Evolutionary conservation across 2,113 vertebrate species (phyloP).

Genomic region (Dicerorhinus sumatrensis): DNA sequence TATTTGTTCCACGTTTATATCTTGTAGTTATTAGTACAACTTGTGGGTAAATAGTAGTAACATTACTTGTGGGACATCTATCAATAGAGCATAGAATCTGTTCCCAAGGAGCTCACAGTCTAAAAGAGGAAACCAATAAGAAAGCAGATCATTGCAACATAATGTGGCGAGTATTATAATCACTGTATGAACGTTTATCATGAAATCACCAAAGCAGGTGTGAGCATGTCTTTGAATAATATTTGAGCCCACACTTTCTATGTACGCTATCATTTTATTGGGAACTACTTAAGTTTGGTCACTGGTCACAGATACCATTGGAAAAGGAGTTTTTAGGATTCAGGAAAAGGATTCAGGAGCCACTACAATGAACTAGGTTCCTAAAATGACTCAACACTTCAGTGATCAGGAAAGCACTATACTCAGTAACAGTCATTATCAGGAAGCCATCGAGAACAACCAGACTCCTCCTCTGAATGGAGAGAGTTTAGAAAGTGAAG

Average conservation of each 20-base stretch:
- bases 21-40: not conserved
- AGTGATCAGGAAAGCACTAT: not conserved
- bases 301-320: not conserved
- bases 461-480: fast-evolving
- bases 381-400: not conserved
- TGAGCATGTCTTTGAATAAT: not conserved
- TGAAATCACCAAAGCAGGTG: no score
- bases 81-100: not conserved
- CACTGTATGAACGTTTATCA: no score
- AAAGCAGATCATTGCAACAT: not conserved
- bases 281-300: not conserved
- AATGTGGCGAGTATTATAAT: not conserved
- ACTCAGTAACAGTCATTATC: not conserved
- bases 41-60: not conserved
- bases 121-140: not conserved
- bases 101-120: not conserved
- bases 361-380: not conserved
- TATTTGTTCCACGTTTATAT: not conserved
- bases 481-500: not conserved
- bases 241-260: not conserved
- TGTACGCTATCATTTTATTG: not conserved
- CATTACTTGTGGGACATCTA: not conserved
- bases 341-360: not conserved
- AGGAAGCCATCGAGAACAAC: fast-evolving
- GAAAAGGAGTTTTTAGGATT: not conserved